Percentiles rank a stretch among this genome's conserved stretches.
Conservation (phyloP, 1,140 invertebrate species). For the Heterodera carotae region DNA sequence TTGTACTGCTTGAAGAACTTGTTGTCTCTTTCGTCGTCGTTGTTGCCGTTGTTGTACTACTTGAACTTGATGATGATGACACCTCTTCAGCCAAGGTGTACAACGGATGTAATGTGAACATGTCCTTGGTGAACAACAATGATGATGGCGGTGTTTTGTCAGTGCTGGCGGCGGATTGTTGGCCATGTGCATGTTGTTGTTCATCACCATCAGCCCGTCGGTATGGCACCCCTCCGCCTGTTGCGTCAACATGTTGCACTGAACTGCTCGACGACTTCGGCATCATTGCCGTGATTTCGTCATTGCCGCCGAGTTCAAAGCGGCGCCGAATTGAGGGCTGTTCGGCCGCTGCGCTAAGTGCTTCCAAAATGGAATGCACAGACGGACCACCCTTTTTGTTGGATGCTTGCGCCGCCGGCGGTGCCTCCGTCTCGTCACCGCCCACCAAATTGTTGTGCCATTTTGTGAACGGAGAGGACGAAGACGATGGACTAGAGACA, state of each 20-base stretch:
- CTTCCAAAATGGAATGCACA: conserved; percentile 7
- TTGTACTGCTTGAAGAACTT: conserved; percentile 24
- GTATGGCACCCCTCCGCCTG: too few relatives aligned
- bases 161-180: neutral
- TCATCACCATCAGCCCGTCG: too few relatives aligned
- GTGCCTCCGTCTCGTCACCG: neutral
- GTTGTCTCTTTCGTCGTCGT: neutral
- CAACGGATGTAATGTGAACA: conserved; percentile 7
- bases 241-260: neutral
- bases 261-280: neutral
- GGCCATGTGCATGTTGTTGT: neutral
- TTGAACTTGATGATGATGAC: conserved; percentile 11
- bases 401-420: neutral
- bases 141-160: too few relatives aligned
- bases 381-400: neutral
- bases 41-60: neutral
- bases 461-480: conserved; percentile 5
- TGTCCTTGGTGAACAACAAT: conserved; percentile 16
- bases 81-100: neutral
- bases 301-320: neutral
- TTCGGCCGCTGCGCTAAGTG: conserved; percentile 1
- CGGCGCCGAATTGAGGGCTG: conserved; percentile 1
- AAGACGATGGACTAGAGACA: conserved; percentile 2
- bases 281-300: neutral
- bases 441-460: neutral